Base-by-base conservation (phyloP, 35 echinoderm and acorn worm species). In the Stichopus chloronotus region DNA sequence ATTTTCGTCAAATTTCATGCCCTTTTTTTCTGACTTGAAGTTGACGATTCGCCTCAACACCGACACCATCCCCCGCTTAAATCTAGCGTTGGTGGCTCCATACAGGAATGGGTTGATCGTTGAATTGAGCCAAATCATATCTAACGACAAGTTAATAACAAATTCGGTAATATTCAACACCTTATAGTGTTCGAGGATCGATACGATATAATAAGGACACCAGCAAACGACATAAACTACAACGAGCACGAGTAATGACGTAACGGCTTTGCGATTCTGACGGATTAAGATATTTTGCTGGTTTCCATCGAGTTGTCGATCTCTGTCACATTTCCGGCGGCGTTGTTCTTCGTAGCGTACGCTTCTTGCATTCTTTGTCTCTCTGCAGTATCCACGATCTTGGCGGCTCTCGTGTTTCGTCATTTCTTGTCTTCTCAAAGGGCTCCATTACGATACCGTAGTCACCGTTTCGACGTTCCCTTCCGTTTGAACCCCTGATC, bases 71-170 rank as follows among this genome's bases (percentile, higher is more conserved):
- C 83, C 83, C 23, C 83, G 25, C 83, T 58, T 86, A 21, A 86
- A 86, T 58, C 83, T 54, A 4, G 19, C 9, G 83, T 86, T 86
- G 25, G 83, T 86, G 3, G 55, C 21, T 5, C 21, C 83, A 43
- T 43, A 43, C 30, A 43, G 30, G 30, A 43, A 54, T 56, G 83
- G 83, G 56, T 86, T 86, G 5, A 86, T 86, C 16, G 83, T 55
- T 8, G 83, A 54, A 58, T 86, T 86, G 9, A 86, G 21, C 83
- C 83, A 86, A 12, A 86, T 86, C 83, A 86, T 19, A 58, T 86
- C 83, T 30, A 86, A 7, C 19, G 25, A 86, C 25, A 86, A 4
- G 53, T 58, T 11, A 58, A 86, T 43, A 9, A 86, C 83, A 58
- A 20, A n/a, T 9, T 86, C 83, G 12, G 83, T 11, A 6, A 86